Percentiles rank a stretch among this genome's conserved stretches.
phyloP scores from a whole-genome alignment of 2,888 invertebrate genomes.

The Hoplodrina ambigua region DNA sequence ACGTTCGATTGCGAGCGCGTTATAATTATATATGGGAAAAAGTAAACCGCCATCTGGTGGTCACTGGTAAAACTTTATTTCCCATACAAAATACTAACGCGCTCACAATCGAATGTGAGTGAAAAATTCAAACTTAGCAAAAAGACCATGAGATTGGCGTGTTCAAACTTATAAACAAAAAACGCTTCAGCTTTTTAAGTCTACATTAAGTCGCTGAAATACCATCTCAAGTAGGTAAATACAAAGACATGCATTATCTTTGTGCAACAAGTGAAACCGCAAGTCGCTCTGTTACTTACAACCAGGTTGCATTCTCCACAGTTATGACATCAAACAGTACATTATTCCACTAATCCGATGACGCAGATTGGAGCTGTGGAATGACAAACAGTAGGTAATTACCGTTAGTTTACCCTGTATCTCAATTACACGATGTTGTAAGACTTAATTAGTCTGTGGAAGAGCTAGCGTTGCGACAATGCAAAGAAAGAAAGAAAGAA shows the following conservation, averaged over 20 bases:
- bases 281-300: neutral
- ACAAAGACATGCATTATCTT: neutral
- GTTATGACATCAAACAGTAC: constrained; percentile 7
- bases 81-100: too few relatives aligned
- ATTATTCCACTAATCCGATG: constrained; percentile 23
- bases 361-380: constrained; percentile 25
- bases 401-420: constrained; percentile 48
- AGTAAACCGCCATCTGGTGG: too few relatives aligned
- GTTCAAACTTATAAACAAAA: too few relatives aligned
- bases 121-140: too few relatives aligned
- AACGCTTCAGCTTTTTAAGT: too few relatives aligned
- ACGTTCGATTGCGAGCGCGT: too few relatives aligned
- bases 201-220: too few relatives aligned
- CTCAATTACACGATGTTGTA: constrained; percentile 39
- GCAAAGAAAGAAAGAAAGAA: constrained; percentile 1
- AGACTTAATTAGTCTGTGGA: constrained; percentile 44
- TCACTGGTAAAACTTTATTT: too few relatives aligned
- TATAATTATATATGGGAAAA: too few relatives aligned
- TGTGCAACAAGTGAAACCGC: neutral
- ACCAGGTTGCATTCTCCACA: neutral
- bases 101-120: too few relatives aligned
- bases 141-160: too few relatives aligned
- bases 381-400: constrained; percentile 31
- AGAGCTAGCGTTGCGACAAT: constrained; percentile 27
- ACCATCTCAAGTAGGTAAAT: too few relatives aligned